Evolutionary conservation across 1,140 invertebrate genomes (phyloP), one percentile per base, ranked within the genome.

Genomic region (Listronotus oregonensis): DNA sequence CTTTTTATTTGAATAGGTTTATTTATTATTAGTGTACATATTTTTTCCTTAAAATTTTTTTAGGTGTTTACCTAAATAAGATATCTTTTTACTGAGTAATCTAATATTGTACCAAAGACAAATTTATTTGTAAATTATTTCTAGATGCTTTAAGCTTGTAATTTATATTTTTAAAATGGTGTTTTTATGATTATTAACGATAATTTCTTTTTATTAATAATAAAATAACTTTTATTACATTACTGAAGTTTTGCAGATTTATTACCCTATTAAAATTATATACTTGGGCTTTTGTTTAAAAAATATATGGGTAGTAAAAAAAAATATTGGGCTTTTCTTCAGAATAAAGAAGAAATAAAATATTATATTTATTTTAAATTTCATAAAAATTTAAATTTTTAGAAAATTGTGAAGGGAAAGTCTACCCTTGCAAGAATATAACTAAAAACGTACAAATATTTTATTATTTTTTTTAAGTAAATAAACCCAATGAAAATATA

Each of bases 1-100:
- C 46, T 49, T 49, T 15, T 49, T 27, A 49, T 18, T 10, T 15
- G 8, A 11, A 18, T 49, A 49, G 46, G 17, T 49, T 49, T 49
- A 15, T 49, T 61, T 51, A 51, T 61, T 61, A 52, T 61, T 61
- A 43, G 10, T 12, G 15, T 63, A 51, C 55, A 54, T 46, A 63
- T 10, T 63, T 49, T n/a, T 21, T 21, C 46, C 46, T 49, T 49
- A 12, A n/a, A n/a, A 21, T 18, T 49, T 49, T 14, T 44, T 44
- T 44, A 7, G 43, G 43, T 9, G 32, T 37, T 4, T 12, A 44
- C 11, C 11, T 12, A 49, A 2, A 18, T 46, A 49, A 11, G 18
- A 49, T 17, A 49, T 6, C 12, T 21, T 12, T 47, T 49, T 49
- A 49, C 34, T 1, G 34, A 37, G 8, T 37, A 27, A 27, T 27